Percentiles rank a stretch among this genome's conserved stretches.
phyloP scores from a whole-genome alignment of 2,113 vertebrate species.

The Quiscalus mexicanus region DNA sequence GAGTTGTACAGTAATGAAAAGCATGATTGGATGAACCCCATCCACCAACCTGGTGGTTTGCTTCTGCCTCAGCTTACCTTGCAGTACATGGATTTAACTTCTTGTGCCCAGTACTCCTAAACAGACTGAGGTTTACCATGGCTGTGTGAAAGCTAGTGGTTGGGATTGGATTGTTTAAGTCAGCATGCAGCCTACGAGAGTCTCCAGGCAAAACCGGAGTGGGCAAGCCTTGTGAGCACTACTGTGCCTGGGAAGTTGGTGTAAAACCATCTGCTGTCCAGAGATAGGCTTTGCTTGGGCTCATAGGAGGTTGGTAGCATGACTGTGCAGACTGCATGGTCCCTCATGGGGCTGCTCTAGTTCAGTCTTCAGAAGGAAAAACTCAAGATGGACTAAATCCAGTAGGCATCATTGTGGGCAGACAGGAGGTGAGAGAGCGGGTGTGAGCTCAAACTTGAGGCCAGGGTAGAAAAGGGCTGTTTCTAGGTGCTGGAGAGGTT shows the following conservation, averaged over 20 bases:
- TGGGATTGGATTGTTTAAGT: not conserved
- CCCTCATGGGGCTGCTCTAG: not conserved
- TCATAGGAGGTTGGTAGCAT: rapidly evolving
- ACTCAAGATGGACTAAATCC: not conserved
- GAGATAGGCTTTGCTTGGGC: not conserved
- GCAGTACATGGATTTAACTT: not conserved
- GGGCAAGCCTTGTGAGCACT: not conserved
- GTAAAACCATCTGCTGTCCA: not conserved
- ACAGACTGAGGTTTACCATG: not conserved
- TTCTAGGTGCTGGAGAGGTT: not conserved
- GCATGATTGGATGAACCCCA: not conserved
- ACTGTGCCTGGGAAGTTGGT: not conserved
- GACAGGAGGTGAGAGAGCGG: not conserved
- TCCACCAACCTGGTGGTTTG: not conserved
- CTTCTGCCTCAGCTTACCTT: not conserved
- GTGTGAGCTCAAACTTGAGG: rapidly evolving
- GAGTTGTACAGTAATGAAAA: not conserved
- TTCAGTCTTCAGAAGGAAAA: not conserved
- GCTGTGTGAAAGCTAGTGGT: not conserved
- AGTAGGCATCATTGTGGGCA: not conserved
- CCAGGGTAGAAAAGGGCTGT: not conserved
- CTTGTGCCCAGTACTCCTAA: not conserved
- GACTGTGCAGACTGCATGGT: not conserved
- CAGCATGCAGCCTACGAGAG: rapidly evolving
- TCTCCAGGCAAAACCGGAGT: not conserved